Base-by-base conservation (phyloP, 2,888 invertebrate genomes). In the Tortrix viridana region DNA sequence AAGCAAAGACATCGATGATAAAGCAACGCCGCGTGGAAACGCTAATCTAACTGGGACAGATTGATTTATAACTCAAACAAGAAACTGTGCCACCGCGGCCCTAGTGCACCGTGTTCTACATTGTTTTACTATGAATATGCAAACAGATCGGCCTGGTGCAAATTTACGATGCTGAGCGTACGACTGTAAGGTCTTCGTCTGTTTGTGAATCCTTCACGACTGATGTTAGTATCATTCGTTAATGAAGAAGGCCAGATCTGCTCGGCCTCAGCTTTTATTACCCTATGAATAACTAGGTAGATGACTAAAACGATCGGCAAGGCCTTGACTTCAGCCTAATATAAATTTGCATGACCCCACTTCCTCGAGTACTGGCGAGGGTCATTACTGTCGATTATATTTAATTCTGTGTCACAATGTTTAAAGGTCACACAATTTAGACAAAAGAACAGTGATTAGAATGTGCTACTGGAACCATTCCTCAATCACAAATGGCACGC, bases 1-100 rank as follows among this genome's bases (percentile, higher is more conserved):
- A 89, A 89, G 84, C 84, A 81, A 82, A 83, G 79, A 82, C 81
- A 81, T 81, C 79, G 77, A 80, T 77, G 76, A 70, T 77, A 76
- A 73, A 79, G 81, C 76, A 81, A 80, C 79, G 74, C 73, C 72
- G 77, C 77, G 80, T 81, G 79, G 75, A 83, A 80, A 85, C 81
- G 76, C 79, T 86, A 85, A 88, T 89, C 86, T 86, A 89, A 85
- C 87, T 86, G 78, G 88, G 85, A 84, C 88, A 82, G 80, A 87
- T 85, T 87, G 86, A 89, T 88, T 91, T 88, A 89, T 83, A 86
- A 82, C 81, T 85, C 77, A 80, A 87, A 86, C 84, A 84, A 87
- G 86, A 88, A 89, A 88, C 87, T 84, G 85, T 88, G 88, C 86
- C 88, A 85, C 87, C 87, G 88, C 88, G 85, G 88, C 84, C 85